phyloP scores from a whole-genome alignment of 2,113 vertebrate genomes.

The Alexandromys fortis region DNA sequence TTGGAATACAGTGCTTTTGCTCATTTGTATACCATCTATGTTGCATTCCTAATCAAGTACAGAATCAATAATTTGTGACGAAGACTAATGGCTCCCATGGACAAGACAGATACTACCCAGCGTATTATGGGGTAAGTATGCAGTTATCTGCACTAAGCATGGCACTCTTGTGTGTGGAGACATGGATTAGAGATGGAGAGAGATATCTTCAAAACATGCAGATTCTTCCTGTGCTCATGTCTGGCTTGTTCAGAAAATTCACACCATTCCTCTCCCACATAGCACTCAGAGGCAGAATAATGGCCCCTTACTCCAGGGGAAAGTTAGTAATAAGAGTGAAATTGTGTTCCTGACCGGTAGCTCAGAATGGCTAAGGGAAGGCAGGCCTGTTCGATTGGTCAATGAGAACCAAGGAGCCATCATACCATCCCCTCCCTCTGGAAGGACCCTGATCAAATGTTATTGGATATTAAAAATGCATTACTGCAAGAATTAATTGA shows the following conservation, averaged over 20 bases:
- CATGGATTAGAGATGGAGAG: background rate
- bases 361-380: background rate
- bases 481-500: slow-evolving; percentile 72
- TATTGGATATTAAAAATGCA: slow-evolving; percentile 75
- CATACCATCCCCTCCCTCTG: slow-evolving; percentile 37
- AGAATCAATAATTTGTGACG: background rate
- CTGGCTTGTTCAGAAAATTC: slow-evolving; percentile 26
- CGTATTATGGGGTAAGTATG: background rate
- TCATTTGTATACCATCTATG: background rate
- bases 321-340: slow-evolving; percentile 12
- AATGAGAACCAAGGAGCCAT: slow-evolving; percentile 26
- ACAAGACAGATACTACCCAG: background rate
- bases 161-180: background rate
- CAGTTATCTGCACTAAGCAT: background rate
- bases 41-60: background rate
- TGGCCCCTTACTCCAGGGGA: background rate
- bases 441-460: slow-evolving; percentile 80
- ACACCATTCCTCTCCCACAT: background rate
- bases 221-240: background rate
- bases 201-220: background rate
- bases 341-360: slow-evolving; percentile 1
- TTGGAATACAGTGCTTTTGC: background rate
- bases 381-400: background rate
- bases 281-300: background rate
- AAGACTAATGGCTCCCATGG: background rate